Evolutionary conservation across 2,113 vertebrate species (phyloP), one percentile per base, ranked within the genome.

Genomic region (Gallinago undulata): DNA sequence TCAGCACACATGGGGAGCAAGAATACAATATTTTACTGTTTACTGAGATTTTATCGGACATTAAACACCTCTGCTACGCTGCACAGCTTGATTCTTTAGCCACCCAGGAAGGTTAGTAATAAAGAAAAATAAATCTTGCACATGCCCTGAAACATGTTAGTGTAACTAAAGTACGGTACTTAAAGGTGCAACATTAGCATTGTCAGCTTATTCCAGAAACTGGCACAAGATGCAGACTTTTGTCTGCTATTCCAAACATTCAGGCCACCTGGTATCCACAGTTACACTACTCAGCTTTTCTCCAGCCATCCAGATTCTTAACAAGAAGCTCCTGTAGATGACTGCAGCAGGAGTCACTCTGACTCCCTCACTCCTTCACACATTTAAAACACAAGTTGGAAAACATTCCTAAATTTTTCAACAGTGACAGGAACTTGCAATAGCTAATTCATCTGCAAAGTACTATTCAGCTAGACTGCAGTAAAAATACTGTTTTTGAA

Each of bases 381-480:
- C 8, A 35, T 33, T 83, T 17, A 56, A 62, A 85, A 72, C 11
- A 5, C 30, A 37, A 41, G 11, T 7, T 80, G 11, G 45, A 45
- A 95, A 77, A 94, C 5, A 80, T 3, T n/a, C 48, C 23, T 48
- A 10, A 23, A 60, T 62, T 47, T 84, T 89, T 92, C 69, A 77
- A 41, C 9, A 62, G 48, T 7, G 27, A 51, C 43, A 60, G 50
- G 48, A 75, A 43, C 55, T 51, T 63, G 31, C 63, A 91, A 48
- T 25, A 83, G 39, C 43, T 50, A 81, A 78, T 84, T 82, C 31
- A 93, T 39, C 89, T 94, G 75, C 75, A 94, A 88, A 90, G 67
- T 45, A 51, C 51, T 50, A 6, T 33, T 77, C 59, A 85, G 70
- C 6, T 31, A 57, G 56, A 51, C 15, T 4, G 1, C 23, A 78